Conservation (phyloP, 2,888 invertebrate genomes). For the Lithosia quadra region DNA sequence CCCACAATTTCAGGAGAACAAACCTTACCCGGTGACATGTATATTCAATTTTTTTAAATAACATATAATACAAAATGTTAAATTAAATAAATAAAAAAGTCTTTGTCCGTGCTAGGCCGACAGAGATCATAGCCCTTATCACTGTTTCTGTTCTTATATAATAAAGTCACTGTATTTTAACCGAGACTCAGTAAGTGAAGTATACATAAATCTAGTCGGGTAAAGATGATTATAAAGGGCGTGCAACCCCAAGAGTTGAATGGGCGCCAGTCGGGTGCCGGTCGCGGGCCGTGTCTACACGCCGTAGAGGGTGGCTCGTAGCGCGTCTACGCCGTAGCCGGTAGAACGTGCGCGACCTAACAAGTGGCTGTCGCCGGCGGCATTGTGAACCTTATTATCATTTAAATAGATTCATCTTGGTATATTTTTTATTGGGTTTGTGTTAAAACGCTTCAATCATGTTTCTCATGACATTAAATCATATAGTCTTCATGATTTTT, state of each 20-base stretch:
- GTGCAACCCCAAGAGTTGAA: constrained; percentile 22
- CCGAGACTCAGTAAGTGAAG: neutral
- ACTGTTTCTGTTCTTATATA: neutral
- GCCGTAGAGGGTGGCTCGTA: constrained; percentile 17
- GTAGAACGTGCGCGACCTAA: constrained; percentile 29
- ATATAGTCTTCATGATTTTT: neutral
- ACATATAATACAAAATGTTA: neutral
- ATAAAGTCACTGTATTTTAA: neutral
- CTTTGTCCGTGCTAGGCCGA: neutral
- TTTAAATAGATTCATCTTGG: neutral
- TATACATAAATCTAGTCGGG: neutral
- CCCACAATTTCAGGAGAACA: neutral
- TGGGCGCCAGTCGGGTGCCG: constrained; percentile 52
- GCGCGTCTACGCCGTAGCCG: constrained; percentile 19
- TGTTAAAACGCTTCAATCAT: constrained; percentile 1
- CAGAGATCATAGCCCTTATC: neutral
- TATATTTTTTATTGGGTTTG: neutral
- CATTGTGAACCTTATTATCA: constrained; percentile 14
- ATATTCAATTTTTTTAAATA: neutral
- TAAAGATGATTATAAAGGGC: constrained; percentile 4
- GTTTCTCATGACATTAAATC: neutral
- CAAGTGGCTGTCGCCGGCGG: constrained; percentile 24
- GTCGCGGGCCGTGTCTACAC: constrained; percentile 20
- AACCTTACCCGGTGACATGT: neutral
- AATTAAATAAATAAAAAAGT: neutral